Evolutionary conservation across 2,888 invertebrate species (phyloP).

Genomic region (Gryllus longicercus): DNA sequence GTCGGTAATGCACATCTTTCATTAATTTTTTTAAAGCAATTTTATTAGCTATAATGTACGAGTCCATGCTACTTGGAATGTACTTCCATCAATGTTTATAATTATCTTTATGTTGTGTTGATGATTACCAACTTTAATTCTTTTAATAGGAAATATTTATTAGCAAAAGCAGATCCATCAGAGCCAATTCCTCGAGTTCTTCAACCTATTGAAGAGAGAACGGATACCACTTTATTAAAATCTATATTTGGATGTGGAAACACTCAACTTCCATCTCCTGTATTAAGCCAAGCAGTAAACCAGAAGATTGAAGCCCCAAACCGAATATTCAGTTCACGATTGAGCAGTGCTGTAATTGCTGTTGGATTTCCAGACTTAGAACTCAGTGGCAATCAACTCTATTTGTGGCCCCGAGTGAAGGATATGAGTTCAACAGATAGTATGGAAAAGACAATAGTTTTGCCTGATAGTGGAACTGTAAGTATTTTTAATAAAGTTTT

Average conservation of each 20-base stretch:
- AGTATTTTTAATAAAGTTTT: background rate
- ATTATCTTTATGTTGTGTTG: no score
- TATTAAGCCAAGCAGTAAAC: conserved; percentile 46
- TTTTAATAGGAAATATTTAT: conserved; percentile 36
- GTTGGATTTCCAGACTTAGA: conserved; percentile 53
- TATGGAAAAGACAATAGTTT: conserved; percentile 39
- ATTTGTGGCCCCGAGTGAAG: conserved; percentile 45
- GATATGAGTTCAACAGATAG: conserved; percentile 34
- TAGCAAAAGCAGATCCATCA: conserved; percentile 36
- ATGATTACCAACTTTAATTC: background rate
- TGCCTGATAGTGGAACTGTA: conserved; percentile 43
- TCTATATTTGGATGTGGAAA: conserved; percentile 29
- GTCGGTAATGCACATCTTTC: conserved; percentile 32
- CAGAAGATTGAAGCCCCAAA: conserved; percentile 50
- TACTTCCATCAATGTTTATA: no score
- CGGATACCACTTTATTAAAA: conserved; percentile 27
- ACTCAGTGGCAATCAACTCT: conserved; percentile 44
- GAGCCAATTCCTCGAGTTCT: conserved; percentile 45
- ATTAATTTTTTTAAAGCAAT: background rate
- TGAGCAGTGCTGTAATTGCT: conserved; percentile 48
- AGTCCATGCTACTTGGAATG: no score
- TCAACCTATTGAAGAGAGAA: conserved; percentile 40
- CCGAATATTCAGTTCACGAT: conserved; percentile 47
- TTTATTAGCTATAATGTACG: background rate
- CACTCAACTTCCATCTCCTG: conserved; percentile 39